phyloP scores from a whole-genome alignment of 2,113 vertebrate species.

The Lutjanus erythropterus region DNA sequence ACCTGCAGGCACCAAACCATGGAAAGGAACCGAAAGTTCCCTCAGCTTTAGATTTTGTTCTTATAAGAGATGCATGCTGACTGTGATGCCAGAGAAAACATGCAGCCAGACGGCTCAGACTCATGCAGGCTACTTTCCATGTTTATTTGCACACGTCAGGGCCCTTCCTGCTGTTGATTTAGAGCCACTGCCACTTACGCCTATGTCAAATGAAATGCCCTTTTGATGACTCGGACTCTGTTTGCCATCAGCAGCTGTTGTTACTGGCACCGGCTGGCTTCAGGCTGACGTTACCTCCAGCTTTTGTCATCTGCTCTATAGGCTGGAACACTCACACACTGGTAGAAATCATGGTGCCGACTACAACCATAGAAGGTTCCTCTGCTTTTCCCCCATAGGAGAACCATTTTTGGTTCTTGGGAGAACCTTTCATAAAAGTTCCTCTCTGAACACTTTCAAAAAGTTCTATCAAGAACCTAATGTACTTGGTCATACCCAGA shows the following conservation, averaged over 20 bases:
- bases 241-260: conserved; percentile 82
- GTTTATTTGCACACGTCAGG: conserved; percentile 82
- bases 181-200: conserved; percentile 81
- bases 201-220: conserved; percentile 78
- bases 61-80: conserved; percentile 27
- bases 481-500: too few species aligned
- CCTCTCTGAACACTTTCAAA: too few species aligned
- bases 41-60: conserved; percentile 47
- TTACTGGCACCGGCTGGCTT: conserved; percentile 51
- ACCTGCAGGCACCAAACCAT: conserved; percentile 69
- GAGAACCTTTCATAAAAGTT: too few species aligned
- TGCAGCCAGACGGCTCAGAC: conserved; percentile 39
- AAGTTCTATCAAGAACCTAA: too few species aligned
- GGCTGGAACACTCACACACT: conserved; percentile 53
- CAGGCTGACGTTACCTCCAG: conserved; percentile 60
- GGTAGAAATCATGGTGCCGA: too few species aligned
- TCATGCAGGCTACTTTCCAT: conserved; percentile 70
- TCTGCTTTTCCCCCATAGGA: too few species aligned
- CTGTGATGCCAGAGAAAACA: conserved; percentile 67
- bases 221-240: conserved; percentile 75
- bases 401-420: too few species aligned
- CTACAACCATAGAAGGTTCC: too few species aligned
- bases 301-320: conserved; percentile 59
- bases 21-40: conserved; percentile 38
- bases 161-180: conserved; percentile 81